These are phyloP conservation scores for Terrapene triunguis DNA, from an alignment of 2,113 vertebrate genomes.

Conservation along the genomic window DNA sequence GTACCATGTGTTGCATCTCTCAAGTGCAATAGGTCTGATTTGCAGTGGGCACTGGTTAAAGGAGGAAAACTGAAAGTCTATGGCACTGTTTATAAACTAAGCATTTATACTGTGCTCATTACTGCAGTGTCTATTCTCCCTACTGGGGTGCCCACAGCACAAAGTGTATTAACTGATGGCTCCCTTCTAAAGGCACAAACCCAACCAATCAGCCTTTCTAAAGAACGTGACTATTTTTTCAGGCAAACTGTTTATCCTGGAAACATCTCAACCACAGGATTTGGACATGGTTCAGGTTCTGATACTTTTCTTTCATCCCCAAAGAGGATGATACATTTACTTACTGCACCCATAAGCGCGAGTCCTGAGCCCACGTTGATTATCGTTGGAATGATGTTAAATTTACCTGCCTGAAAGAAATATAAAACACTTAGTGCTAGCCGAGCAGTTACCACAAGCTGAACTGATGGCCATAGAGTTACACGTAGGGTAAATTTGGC, in stretches of 20 bases:
- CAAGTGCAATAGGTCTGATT: background rate
- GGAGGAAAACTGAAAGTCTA: background rate
- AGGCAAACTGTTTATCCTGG: background rate
- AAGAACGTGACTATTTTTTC: background rate
- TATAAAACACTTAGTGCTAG: background rate
- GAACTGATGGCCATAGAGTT: background rate
- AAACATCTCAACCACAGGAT: background rate
- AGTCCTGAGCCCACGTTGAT: constrained; percentile 93
- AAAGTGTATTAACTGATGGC: background rate
- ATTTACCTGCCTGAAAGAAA: constrained; percentile 92
- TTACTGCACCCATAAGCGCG: constrained; percentile 92
- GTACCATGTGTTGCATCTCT: background rate
- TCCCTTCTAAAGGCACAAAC: background rate
- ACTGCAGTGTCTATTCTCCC: background rate
- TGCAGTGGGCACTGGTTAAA: background rate
- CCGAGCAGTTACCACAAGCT: background rate
- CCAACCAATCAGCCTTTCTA: background rate
- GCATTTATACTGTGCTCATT: background rate
- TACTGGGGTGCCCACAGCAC: background rate
- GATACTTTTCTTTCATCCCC: background rate
- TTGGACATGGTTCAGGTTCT: background rate
- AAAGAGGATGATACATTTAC: constrained; percentile 61
- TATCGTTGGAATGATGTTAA: constrained; percentile 93
- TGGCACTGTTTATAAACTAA: background rate
- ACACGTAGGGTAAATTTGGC: background rate